A percentile compares a stretch with the other conserved stretches of the same genome.
Conservation (phyloP, 2,888 invertebrate species). For the Caenorhabditis doughertyi region DNA sequence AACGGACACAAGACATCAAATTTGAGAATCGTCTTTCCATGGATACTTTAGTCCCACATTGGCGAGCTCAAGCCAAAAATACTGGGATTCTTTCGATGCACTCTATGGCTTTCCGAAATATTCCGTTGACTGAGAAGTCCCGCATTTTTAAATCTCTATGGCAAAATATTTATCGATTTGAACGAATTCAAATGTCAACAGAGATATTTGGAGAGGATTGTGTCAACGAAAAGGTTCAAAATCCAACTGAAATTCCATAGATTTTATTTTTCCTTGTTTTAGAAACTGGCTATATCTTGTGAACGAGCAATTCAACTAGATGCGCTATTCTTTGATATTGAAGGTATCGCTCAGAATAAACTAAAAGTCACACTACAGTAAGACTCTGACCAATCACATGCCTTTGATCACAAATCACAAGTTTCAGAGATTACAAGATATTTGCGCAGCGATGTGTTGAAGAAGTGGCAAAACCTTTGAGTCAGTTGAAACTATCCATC, state of each 20-base stretch:
- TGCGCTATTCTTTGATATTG: conserved; percentile 52
- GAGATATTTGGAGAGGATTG: conserved; percentile 55
- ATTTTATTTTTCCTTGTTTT: neutral
- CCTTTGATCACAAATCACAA: conserved; percentile 16
- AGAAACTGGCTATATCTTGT: conserved; percentile 53
- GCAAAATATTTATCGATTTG: conserved; percentile 59
- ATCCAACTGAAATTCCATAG: neutral
- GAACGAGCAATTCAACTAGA: conserved; percentile 53
- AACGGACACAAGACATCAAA: conserved; percentile 19
- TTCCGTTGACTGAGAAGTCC: conserved; percentile 42
- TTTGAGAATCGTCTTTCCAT: conserved; percentile 45
- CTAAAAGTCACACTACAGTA: conserved; percentile 56
- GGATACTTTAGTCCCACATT: conserved; percentile 53
- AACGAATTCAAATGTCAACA: conserved; percentile 59
- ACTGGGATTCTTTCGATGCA: conserved; percentile 52
- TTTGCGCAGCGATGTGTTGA: conserved; percentile 51
- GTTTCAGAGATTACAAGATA: conserved; percentile 52
- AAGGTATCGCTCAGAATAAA: conserved; percentile 43
- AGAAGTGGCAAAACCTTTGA: conserved; percentile 58
- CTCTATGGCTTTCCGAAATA: conserved; percentile 51
- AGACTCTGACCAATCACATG: conserved; percentile 28
- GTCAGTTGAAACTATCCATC: conserved; percentile 44
- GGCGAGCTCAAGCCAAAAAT: conserved; percentile 46
- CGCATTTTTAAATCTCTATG: conserved; percentile 57
- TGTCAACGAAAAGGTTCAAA: conserved; percentile 48